A percentile compares a stretch with the other conserved stretches of the same genome.
Conservation (phyloP, 2,113 vertebrate species). For the Orcinus orca region DNA sequence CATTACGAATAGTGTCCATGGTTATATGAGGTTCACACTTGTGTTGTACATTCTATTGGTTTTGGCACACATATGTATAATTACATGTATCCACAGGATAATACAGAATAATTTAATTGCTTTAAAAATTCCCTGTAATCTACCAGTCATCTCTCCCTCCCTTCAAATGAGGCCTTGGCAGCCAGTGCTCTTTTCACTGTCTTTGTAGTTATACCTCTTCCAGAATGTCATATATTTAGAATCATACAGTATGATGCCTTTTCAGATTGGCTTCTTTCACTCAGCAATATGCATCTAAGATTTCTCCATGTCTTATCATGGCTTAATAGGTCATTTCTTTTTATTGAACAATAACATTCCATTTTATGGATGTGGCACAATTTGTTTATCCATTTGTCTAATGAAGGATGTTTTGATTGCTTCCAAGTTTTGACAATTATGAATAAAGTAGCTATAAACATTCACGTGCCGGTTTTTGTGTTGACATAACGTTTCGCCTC, state of each 20-base stretch:
- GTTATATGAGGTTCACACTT: background rate
- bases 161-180: background rate
- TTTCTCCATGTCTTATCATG: background rate
- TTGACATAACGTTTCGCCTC: background rate
- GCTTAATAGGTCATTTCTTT: background rate
- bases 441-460: background rate
- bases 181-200: background rate
- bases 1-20: background rate
- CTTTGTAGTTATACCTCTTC: background rate
- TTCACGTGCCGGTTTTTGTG: background rate
- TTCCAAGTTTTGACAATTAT: background rate
- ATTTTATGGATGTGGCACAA: background rate
- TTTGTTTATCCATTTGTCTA: background rate
- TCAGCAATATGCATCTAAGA: background rate
- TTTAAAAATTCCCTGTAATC: background rate
- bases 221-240: background rate
- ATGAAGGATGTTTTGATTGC: background rate
- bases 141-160: background rate
- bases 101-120: background rate
- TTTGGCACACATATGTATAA: background rate
- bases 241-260: background rate
- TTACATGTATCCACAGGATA: background rate
- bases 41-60: background rate
- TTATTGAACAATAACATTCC: background rate
- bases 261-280: background rate